A percentile compares a stretch with the other conserved stretches of the same genome.
These are phyloP conservation scores for Sinelater perroti DNA, from an alignment of 2,888 invertebrate species.

Conservation along the genomic window DNA sequence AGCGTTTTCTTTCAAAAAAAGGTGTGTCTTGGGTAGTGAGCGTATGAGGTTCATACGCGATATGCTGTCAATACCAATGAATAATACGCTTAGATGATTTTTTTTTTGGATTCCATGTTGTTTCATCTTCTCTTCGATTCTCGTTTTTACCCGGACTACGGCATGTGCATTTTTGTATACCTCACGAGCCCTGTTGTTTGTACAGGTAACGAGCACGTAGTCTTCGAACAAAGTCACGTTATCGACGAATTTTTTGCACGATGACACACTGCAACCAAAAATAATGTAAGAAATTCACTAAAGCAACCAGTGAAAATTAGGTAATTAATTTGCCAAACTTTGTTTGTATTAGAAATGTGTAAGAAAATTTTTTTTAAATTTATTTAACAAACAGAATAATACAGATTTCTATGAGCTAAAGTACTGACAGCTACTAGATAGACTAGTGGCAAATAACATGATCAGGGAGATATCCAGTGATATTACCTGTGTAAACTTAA, in stretches of 20 bases:
- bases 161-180: conserved; percentile 67
- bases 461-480: too few species aligned
- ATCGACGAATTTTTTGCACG: conserved; percentile 31
- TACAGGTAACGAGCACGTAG: conserved; percentile 22
- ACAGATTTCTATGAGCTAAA: too few species aligned
- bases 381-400: too few species aligned
- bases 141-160: conserved; percentile 58
- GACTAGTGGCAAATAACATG: too few species aligned
- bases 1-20: conserved; percentile 68
- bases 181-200: conserved; percentile 2
- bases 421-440: too few species aligned
- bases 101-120: conserved; percentile 12
- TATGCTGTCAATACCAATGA: conserved; percentile 87
- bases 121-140: conserved; percentile 57
- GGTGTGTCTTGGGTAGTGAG: conserved; percentile 77
- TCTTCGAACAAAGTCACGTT: conserved; percentile 18
- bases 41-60: conserved; percentile 80
- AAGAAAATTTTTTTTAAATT: too few species aligned
- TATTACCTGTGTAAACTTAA: too few species aligned
- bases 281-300: too few species aligned
- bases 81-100: conserved; percentile 70
- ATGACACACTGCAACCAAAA: conserved; percentile 32
- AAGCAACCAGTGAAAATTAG: too few species aligned
- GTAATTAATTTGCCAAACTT: too few species aligned
- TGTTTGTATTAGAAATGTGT: too few species aligned